phyloP scores from a whole-genome alignment of 2,888 invertebrate genomes.

The Sympetrum striolatum region DNA sequence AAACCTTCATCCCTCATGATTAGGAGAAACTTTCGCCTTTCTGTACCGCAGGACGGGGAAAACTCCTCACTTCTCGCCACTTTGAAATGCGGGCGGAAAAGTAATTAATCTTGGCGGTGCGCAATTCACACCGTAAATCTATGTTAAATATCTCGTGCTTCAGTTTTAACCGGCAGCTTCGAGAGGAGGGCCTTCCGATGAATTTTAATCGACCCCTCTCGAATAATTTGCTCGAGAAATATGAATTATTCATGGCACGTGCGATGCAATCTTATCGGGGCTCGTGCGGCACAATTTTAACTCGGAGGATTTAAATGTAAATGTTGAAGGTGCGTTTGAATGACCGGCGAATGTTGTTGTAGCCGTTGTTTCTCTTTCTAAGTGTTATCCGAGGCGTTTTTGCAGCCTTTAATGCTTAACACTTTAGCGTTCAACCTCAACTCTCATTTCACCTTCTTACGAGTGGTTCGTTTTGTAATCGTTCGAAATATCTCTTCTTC shows the following conservation, averaged over 20 bases:
- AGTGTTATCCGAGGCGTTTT: too few relatives aligned
- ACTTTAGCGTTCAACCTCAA: too few relatives aligned
- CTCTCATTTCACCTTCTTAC: too few relatives aligned
- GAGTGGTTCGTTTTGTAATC: too few relatives aligned
- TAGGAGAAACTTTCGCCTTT: not conserved
- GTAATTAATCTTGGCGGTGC: not conserved
- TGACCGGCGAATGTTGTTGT: too few relatives aligned
- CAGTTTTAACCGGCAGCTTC: not conserved
- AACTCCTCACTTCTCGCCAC: not conserved
- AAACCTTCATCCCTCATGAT: conserved; percentile 7
- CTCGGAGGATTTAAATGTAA: too few relatives aligned
- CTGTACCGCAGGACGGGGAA: not conserved
- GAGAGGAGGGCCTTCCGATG: not conserved
- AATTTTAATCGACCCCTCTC: not conserved
- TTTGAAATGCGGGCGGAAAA: not conserved
- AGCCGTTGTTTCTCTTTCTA: too few relatives aligned
- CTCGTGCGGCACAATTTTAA: too few relatives aligned
- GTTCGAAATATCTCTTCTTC: too few relatives aligned
- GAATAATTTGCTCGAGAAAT: not conserved
- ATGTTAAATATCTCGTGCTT: not conserved
- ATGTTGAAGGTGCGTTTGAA: too few relatives aligned
- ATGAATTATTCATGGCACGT: not conserved
- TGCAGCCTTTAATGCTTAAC: too few relatives aligned
- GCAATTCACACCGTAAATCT: not conserved
- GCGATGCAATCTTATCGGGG: too few relatives aligned